Conservation (phyloP, 2,797 vertebrate species). For the Mareca strepera region DNA sequence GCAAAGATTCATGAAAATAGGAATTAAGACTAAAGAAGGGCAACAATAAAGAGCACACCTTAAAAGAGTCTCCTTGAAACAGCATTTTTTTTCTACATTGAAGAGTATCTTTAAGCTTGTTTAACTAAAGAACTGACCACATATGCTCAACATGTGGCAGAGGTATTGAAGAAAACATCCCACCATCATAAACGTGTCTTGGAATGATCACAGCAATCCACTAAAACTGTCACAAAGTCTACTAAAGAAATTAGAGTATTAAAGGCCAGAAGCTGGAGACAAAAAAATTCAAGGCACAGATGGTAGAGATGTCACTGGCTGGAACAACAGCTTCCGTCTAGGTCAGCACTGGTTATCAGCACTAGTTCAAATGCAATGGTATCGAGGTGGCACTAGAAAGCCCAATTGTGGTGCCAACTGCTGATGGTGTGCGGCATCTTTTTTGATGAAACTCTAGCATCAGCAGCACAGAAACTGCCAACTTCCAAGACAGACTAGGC, state of each 20-base stretch:
- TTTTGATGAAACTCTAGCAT: too few species aligned
- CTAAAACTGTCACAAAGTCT: background rate
- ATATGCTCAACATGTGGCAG: background rate
- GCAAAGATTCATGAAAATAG: background rate
- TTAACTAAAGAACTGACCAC: background rate
- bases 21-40: background rate
- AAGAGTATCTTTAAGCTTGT: background rate
- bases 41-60: background rate
- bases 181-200: background rate
- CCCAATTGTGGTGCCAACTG: too few species aligned
- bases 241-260: background rate
- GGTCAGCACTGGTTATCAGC: too few species aligned
- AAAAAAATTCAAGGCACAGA: too few species aligned
- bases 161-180: constrained; percentile 7
- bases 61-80: background rate
- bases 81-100: background rate
- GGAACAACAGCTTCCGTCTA: too few species aligned
- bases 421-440: too few species aligned
- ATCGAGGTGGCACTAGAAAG: too few species aligned
- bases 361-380: too few species aligned
- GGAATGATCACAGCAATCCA: background rate
- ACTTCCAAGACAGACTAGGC: too few species aligned
- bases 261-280: background rate
- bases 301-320: too few species aligned
- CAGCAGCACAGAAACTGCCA: too few species aligned